Conservation (phyloP, 2,888 invertebrate genomes). For the Mimumesa dahlbomi region DNA sequence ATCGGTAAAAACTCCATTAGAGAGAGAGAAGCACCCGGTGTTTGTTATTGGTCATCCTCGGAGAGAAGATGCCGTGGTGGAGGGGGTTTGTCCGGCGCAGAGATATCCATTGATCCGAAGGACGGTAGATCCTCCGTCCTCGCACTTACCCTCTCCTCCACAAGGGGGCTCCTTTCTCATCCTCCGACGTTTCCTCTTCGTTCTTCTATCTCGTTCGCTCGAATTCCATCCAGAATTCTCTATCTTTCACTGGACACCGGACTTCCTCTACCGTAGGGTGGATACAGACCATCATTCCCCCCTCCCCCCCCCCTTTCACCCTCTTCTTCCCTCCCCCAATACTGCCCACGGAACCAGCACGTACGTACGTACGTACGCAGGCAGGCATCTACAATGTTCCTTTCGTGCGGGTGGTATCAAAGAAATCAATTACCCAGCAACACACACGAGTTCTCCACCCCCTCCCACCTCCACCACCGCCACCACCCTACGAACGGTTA, state of each 20-base stretch:
- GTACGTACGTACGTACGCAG: constrained; percentile 59
- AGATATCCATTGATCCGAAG: constrained; percentile 75
- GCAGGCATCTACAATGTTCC: constrained; percentile 71
- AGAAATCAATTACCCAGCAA: constrained; percentile 75
- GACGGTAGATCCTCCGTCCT: constrained; percentile 70
- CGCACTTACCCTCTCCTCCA: constrained; percentile 49
- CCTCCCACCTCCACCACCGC: constrained; percentile 37
- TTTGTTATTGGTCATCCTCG: constrained; percentile 79
- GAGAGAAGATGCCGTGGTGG: constrained; percentile 64
- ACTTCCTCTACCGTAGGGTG: constrained; percentile 26
- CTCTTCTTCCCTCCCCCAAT: constrained; percentile 59
- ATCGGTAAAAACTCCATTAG: constrained; percentile 80
- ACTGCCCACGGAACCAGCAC: too few relatives aligned
- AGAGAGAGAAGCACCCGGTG: constrained; percentile 76
- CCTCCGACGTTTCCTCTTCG: constrained; percentile 37
- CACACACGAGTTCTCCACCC: constrained; percentile 62
- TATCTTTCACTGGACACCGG: constrained; percentile 41
- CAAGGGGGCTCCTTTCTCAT: constrained; percentile 48
- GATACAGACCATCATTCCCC: constrained; percentile 53
- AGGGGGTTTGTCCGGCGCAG: constrained; percentile 73
- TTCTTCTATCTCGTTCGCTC: constrained; percentile 6
- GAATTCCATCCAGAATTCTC: constrained; percentile 34
- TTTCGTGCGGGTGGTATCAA: constrained; percentile 71
- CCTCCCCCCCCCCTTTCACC: constrained; percentile 61
- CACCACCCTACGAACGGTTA: too few relatives aligned